Evolutionary conservation across 2,797 vertebrate species (phyloP), one percentile per base, ranked within the genome.

Genomic region (Cephalopachus bancanus): DNA sequence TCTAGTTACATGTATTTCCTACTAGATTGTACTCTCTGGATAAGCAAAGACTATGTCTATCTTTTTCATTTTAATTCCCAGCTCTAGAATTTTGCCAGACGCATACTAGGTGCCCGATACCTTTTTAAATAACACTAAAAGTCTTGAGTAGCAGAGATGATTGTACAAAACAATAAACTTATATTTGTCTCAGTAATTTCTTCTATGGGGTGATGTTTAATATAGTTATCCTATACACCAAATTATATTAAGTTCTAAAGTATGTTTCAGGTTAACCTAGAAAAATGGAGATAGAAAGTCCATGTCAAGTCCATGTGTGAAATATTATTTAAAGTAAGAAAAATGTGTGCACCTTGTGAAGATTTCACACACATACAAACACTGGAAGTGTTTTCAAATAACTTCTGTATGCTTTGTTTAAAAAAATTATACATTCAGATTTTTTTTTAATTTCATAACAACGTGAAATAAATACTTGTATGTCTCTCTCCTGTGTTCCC

Each of bases 331-430:
- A 11, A 78, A 90, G n/a, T 78, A 71, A 93, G 55, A 83, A 91
- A 93, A 79, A 12, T 28, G 26, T 78, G 1, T 60, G 49, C 3
- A 87, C 4, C 26, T 83, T 91, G 16, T 74, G 26, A 86, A 62
- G 60, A 92, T 67, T 89, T 69, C 20, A 55, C 22, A 72, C 9
- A 65, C 15, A 79, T 26, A 26, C 19, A 76, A 53, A 62, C 4
- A 51, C 37, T 51, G 44, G 17, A 95, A 91, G 17, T 62, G 69
- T 89, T 95, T 93, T 92, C n/a, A 75, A 97, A 30, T 22, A 91
- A 67, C 37, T 90, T 81, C 28, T 3, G 11, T 49, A 60, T 24
- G 9, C 24, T 88, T 88, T 26, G 16, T 8, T 60, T 67, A 26
- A 89, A 84, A 81, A 44, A 78, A 16, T 28, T 9, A 75, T 28